phyloP scores from a whole-genome alignment of 1,140 invertebrate genomes.

The Notospermus geniculatus region DNA sequence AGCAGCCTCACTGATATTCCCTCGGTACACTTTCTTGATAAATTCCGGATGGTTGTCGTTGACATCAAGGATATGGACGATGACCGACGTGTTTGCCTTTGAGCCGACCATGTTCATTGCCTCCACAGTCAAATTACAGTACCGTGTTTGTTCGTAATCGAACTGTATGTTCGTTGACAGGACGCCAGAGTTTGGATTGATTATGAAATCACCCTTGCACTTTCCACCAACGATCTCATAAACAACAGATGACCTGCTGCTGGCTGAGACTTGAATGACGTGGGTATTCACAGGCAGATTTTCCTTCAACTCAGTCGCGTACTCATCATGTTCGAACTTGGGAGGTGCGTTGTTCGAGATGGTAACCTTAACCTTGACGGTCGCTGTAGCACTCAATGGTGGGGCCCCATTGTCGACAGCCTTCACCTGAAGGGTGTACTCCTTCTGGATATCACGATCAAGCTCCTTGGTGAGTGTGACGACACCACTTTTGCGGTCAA shows the following conservation, averaged over 20 bases:
- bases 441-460: conserved; percentile 76
- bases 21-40: conserved; percentile 66
- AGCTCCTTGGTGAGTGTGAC: conserved; percentile 73
- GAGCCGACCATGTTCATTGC: conserved; percentile 80
- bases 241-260: conserved; percentile 54
- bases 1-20: conserved; percentile 71
- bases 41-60: conserved; percentile 86
- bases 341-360: conserved; percentile 88
- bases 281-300: conserved; percentile 75
- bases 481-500: conserved; percentile 74
- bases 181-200: conserved; percentile 58
- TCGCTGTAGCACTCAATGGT: conserved; percentile 71
- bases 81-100: conserved; percentile 40
- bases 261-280: conserved; percentile 73
- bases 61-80: conserved; percentile 57
- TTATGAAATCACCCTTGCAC: conserved; percentile 48
- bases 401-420: conserved; percentile 78
- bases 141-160: conserved; percentile 62
- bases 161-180: conserved; percentile 44
- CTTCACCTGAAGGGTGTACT: conserved; percentile 79
- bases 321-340: conserved; percentile 63
- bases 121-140: conserved; percentile 79
- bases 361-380: conserved; percentile 81
- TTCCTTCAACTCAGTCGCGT: conserved; percentile 79
- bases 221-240: conserved; percentile 49